Base-by-base conservation (phyloP, 2,113 vertebrate genomes). In the Lates calcarifer region DNA sequence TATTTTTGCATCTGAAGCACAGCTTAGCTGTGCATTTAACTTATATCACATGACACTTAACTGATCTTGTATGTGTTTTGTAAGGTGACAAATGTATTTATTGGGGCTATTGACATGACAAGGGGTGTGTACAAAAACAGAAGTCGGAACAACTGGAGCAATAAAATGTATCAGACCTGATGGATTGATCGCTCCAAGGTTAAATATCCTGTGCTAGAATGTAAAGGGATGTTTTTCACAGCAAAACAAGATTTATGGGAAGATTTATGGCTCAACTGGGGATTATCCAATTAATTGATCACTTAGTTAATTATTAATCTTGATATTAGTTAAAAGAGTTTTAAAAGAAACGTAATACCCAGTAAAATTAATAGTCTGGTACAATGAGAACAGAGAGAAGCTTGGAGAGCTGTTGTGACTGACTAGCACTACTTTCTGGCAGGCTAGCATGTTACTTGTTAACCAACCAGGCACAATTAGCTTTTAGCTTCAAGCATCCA, bases 141-240 rank as follows among this genome's bases (percentile, higher is more conserved):
- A 80, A 74, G 76, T 74, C 0, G 2, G 39, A 79, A 86, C 66
- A 83, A 71, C 62, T 70, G 61, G 58, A 76, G 22, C 2, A 5
- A 79, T 79, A 77, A 82, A 87, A 72, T 26, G 33, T 33, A 63
- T 64, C 37, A 24, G 28, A 37, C 14, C 37, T 70, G 72, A 84
- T 0, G 28, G 78, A 82, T 62, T 86, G 24, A 86, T 76, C 10
- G 56, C 75, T 41, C 2, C 13, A 56, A 84, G 83, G 74, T 88
- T 79, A 77, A 17, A 33, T 81, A 60, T 68, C 33, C 35, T 75
- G 41, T 39, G 62, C n/a, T 41, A 73, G 15, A 75, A 39, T 28
- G 18, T 37, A 64, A 22, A 33, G 15, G 53, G 33, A 75, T 2
- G 20, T 26, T 67, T 33, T 41, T 64, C 5, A 49, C 5, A 37